These are phyloP conservation scores for Staurois parvus DNA, from an alignment of 2,797 vertebrate genomes.

Conservation along the genomic window DNA sequence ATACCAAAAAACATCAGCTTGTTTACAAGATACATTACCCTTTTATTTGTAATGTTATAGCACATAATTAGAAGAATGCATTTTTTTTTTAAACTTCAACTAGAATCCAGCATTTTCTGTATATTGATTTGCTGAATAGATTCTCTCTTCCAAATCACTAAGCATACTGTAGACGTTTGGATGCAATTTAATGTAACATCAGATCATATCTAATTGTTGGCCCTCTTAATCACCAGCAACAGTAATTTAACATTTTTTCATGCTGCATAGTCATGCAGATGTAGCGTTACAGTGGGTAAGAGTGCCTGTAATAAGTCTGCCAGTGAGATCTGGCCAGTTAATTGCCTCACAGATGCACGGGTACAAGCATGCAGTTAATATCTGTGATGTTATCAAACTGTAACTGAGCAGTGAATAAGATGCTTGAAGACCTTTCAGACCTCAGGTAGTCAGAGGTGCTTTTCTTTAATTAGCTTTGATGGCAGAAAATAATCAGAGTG, in stretches of 20 bases:
- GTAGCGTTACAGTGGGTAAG: slow-evolving; percentile 16
- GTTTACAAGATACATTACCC: neutral
- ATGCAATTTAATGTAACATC: neutral
- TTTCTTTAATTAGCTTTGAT: slow-evolving; percentile 56
- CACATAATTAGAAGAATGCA: neutral
- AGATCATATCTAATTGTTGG: slow-evolving; percentile 9
- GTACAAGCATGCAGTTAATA: slow-evolving; percentile 36
- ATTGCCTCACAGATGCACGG: slow-evolving; percentile 56
- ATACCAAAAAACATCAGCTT: neutral
- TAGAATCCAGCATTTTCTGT: slow-evolving; percentile 5
- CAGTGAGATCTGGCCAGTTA: slow-evolving; percentile 43
- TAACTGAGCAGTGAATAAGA: slow-evolving; percentile 34
- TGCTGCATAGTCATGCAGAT: slow-evolving; percentile 2
- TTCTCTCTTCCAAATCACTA: slow-evolving; percentile 27
- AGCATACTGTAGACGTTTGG: slow-evolving; percentile 49
- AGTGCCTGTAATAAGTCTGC: slow-evolving; percentile 44
- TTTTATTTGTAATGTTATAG: neutral
- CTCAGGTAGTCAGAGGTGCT: slow-evolving; percentile 57
- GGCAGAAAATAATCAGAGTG: slow-evolving; percentile 54
- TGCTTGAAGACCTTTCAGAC: slow-evolving; percentile 48
- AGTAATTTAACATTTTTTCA: slow-evolving; percentile 20
- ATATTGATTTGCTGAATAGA: slow-evolving; percentile 35
- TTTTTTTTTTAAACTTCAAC: slow-evolving; percentile 3
- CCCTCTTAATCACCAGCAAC: slow-evolving; percentile 22
- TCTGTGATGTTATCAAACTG: slow-evolving; percentile 45